Base-by-base conservation (phyloP, 1,140 invertebrate species). In the Pachypsylla venusta region DNA sequence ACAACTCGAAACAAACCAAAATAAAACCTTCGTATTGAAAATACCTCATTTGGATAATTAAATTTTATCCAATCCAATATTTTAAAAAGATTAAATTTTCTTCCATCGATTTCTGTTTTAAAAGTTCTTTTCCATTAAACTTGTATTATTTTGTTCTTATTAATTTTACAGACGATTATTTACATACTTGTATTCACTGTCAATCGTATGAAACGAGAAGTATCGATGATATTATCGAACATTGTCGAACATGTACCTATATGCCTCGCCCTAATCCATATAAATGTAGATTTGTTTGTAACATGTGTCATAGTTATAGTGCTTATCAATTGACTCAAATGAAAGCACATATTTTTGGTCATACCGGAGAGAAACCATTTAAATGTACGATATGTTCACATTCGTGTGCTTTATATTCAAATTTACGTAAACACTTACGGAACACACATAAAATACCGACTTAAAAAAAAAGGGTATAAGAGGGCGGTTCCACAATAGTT, bases 231-330 rank as follows among this genome's bases (percentile, higher is more conserved):
- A 3, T 48, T 7, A 22, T 48, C 4, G 42, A 48, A 48, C 42
- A 48, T 19, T 48, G 42, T 48, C 16, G 42, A 48, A 48, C 42
- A 19, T 48, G 42, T 48, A 19, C 16, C 4, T 48, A 48, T 48
- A 48, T 48, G 42, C 16, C 4, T 19, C 42, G 42, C 4, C 42
- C 42, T 10, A 4, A 48, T 19, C n/a, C 59, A n/a, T 65, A 63
- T 24, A 60, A 53, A 10, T 65, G 61, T 28, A 62, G 39, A 62
- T 62, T 48, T 65, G 64, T 28, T 53, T 53, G n/a, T 48, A 4
- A 10, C 22, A 4, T 48, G 4, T 48, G 42, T 22, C 7, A 48
- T n/a, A n/a, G n/a, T 19, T 48, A 5, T 48, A 22, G 42, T 19
- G 22, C 42, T 3, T 53, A 53, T 39, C 22, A 59, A 20, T 16